Conservation (phyloP, 1,140 invertebrate genomes). For the Tetragnatha versicolor region DNA sequence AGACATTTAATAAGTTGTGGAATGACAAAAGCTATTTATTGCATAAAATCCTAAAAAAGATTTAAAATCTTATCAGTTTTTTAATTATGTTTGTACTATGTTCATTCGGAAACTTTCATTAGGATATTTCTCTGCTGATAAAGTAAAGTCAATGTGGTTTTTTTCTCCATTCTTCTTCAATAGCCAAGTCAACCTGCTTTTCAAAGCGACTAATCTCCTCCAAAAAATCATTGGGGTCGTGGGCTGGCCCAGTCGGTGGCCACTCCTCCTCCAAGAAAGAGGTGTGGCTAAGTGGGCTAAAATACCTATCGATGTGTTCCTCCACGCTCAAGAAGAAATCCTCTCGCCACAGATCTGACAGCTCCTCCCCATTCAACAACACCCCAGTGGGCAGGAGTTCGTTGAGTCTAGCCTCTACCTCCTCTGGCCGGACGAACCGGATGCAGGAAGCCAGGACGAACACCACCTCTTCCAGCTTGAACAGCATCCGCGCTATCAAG, state of each 20-base stretch:
- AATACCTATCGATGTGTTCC: neutral
- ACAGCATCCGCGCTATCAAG: neutral
- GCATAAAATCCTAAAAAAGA: too few relatives aligned
- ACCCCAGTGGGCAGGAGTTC: slow-evolving; percentile 14
- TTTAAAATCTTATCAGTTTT: too few relatives aligned
- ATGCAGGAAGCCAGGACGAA: slow-evolving; percentile 32
- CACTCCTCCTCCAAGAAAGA: slow-evolving; percentile 20
- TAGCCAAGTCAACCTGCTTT: neutral
- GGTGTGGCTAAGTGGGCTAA: neutral
- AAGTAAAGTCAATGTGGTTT: too few relatives aligned
- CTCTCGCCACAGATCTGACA: slow-evolving; percentile 8
- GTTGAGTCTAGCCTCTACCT: slow-evolving; percentile 31
- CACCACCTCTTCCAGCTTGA: slow-evolving; percentile 4
- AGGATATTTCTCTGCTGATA: too few relatives aligned
- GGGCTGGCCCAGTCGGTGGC: slow-evolving; percentile 12
- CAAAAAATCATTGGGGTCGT: slow-evolving; percentile 11
- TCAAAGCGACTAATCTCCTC: slow-evolving; percentile 14
- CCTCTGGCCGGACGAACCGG: neutral
- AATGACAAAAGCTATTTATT: too few relatives aligned
- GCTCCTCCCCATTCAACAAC: neutral
- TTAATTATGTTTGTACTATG: too few relatives aligned
- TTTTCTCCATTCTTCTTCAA: neutral
- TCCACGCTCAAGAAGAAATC: slow-evolving; percentile 21
- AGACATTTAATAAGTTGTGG: too few relatives aligned
- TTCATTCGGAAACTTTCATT: too few relatives aligned